A percentile compares a stretch with the other conserved stretches of the same genome.
These are phyloP conservation scores for Pyralis farinalis DNA, from an alignment of 2,888 invertebrate species.

Conservation along the genomic window DNA sequence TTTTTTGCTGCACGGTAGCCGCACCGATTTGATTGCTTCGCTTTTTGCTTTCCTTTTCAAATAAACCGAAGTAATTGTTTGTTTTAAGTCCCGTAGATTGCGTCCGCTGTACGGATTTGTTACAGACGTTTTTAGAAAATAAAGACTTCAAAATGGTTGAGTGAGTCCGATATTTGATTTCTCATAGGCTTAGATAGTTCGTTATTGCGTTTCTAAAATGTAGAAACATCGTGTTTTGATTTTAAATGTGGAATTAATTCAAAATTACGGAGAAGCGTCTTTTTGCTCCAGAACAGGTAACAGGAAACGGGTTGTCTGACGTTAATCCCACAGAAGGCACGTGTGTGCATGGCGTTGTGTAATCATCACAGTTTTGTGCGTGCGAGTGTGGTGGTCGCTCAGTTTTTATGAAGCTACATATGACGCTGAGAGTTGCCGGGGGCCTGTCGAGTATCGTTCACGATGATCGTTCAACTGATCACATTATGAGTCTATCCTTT, in stretches of 20 bases:
- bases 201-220: neutral
- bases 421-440: slow-evolving; percentile 40
- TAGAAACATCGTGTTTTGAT: slow-evolving; percentile 31
- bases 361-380: slow-evolving; percentile 49
- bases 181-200: neutral
- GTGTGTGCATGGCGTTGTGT: slow-evolving; percentile 40
- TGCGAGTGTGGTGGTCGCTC: slow-evolving; percentile 52
- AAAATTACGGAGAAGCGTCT: slow-evolving; percentile 62
- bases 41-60: slow-evolving; percentile 74
- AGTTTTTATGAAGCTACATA: slow-evolving; percentile 55
- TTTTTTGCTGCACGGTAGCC: slow-evolving; percentile 73
- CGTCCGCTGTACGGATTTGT: slow-evolving; percentile 69
- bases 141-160: slow-evolving; percentile 67
- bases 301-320: slow-evolving; percentile 76
- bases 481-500: slow-evolving; percentile 44
- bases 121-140: slow-evolving; percentile 71
- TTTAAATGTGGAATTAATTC: slow-evolving; percentile 71
- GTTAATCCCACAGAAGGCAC: slow-evolving; percentile 55
- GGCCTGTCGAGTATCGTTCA: slow-evolving; percentile 52
- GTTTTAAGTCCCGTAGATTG: slow-evolving; percentile 75
- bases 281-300: slow-evolving; percentile 74
- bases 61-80: slow-evolving; percentile 79
- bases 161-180: slow-evolving; percentile 28
- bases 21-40: slow-evolving; percentile 74
- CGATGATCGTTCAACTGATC: slow-evolving; percentile 53